Conservation (phyloP, 2,113 vertebrate species). For the Anolis sagrei region DNA sequence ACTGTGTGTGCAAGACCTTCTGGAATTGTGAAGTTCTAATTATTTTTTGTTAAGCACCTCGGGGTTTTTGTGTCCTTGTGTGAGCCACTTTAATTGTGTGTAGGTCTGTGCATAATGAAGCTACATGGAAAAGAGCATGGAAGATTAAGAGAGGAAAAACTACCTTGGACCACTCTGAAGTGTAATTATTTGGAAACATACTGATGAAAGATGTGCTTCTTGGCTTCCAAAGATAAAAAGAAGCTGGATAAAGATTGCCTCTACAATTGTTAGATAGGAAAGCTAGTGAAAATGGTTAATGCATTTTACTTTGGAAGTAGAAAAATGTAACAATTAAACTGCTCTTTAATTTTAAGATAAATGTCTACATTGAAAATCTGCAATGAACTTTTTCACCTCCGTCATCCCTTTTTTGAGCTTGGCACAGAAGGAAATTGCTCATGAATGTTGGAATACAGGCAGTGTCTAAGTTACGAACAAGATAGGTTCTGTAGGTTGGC, state of each 20-base stretch:
- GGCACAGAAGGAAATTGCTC: too few species aligned
- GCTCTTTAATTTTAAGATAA: too few species aligned
- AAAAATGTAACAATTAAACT: too few species aligned
- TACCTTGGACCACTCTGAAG: background rate
- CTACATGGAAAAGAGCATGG: background rate
- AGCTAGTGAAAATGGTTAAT: too few species aligned
- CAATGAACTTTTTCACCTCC: too few species aligned
- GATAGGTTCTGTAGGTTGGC: too few species aligned
- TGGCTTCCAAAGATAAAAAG: background rate
- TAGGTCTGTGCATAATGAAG: background rate
- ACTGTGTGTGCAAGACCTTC: background rate
- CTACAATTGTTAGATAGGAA: too few species aligned
- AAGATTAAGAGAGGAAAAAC: background rate
- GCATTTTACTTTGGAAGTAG: too few species aligned
- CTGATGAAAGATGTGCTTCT: background rate
- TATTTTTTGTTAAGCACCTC: background rate
- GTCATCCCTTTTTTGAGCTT: too few species aligned
- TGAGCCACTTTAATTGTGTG: background rate
- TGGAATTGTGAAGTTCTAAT: slow-evolving; percentile 8
- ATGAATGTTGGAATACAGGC: too few species aligned
- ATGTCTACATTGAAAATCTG: too few species aligned
- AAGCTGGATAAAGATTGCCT: background rate
- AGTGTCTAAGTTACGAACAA: too few species aligned
- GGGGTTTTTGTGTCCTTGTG: background rate
- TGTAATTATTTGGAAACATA: background rate